Base-by-base conservation (phyloP, 2,113 vertebrate species). In the Caretta caretta region DNA sequence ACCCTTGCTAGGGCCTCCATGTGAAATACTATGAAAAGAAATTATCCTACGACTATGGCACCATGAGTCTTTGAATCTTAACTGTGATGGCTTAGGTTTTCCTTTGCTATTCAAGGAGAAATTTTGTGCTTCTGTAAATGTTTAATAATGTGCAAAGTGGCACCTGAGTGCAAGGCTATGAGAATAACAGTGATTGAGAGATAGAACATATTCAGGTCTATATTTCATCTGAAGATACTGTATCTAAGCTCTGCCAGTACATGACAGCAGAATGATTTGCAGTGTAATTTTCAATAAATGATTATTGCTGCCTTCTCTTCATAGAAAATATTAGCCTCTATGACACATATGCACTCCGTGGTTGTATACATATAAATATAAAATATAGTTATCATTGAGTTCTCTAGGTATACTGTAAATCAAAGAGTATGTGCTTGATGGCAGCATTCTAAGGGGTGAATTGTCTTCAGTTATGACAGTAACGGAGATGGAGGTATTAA, bases 161-260 rank as follows among this genome's bases (percentile, higher is more conserved):
- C 91, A 3, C 78, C 88, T 65, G 3, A 12, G 17, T 91, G 3
- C 9, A 76, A 27, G 48, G 2, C 25, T 31, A 0, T 42, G 79
- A 91, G 78, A 59, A 19, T 59, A 57, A 57, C 49, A 87, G 85
- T 10, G 22, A 3, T 22, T 49, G 48, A 51, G n/a, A 91, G 86
- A 48, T 35, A 80, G 25, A 29, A 13, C 0, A 0, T 79, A 35
- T 14, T 16, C 5, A 3, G 31, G 2, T 20, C 84, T 65, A 0
- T 48, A 16, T 86, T 90, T 93, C 31, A 48, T 53, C 14, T 5
- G 35, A 2, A 78, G 42, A 25, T 11, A 35, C 48, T 5, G 62
- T 81, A 24, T 38, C 19, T 16, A 14, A 38, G 27, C 53, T 90
- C 87, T n/a, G 48, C 62, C 57, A 46, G 54, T 22, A 5, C 1